Conservation (phyloP, 2,113 vertebrate genomes). For the rat (Rattus norvegicus) region GRCr8 NC_086028.1:44226501-44227000, state of each 20-base stretch:
- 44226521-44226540: neutral
- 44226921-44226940: neutral
- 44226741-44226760: neutral
- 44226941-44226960: conserved; percentile 13
- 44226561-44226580: neutral
- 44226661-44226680: too few species aligned
- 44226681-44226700: too few species aligned
- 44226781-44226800: neutral
- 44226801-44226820: neutral
- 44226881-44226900: neutral
- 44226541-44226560: neutral
- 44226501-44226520: neutral
- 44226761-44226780: neutral
- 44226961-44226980: neutral
- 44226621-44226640: too few species aligned
- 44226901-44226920: neutral
- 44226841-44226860: too few species aligned
- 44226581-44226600: too few species aligned
- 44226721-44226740: neutral
- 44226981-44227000: neutral
- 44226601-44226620: too few species aligned
- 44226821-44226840: neutral
- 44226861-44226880: neutral
- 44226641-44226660: too few species aligned
- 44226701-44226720: too few species aligned